phyloP scores from a whole-genome alignment of 2,888 invertebrate genomes.

The Idaea aversata region DNA sequence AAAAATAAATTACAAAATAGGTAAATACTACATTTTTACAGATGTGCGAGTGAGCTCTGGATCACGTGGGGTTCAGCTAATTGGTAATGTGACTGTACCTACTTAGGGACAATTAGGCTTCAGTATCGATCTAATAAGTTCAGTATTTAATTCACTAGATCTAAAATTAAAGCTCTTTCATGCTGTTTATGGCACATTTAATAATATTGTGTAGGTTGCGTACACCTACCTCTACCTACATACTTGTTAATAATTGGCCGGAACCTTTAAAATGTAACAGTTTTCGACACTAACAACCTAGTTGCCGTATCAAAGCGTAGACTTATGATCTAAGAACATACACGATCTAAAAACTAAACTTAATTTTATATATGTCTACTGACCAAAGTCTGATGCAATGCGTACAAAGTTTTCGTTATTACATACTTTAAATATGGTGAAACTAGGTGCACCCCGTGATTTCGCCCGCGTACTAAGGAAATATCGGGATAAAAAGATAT shows the following conservation, averaged over 20 bases:
- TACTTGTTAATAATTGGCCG: background rate
- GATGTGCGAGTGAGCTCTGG: too few relatives aligned
- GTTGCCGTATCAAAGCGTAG: background rate
- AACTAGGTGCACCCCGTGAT: too few relatives aligned
- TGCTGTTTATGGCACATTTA: background rate
- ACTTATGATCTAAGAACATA: background rate
- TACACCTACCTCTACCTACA: background rate
- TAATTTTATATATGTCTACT: background rate
- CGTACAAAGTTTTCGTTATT: slow-evolving; percentile 23
- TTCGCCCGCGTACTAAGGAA: too few relatives aligned
- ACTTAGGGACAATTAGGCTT: background rate
- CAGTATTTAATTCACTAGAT: background rate
- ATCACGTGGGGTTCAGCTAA: too few relatives aligned
- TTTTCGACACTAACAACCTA: background rate
- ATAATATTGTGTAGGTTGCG: background rate
- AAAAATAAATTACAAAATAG: too few relatives aligned
- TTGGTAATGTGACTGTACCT: too few relatives aligned
- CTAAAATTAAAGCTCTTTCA: background rate
- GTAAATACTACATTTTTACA: too few relatives aligned
- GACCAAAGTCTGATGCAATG: slow-evolving; percentile 27
- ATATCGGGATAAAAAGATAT: too few relatives aligned
- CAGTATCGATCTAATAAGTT: background rate
- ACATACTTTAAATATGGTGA: background rate
- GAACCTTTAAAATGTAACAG: background rate
- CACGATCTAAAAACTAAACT: background rate